Conservation (phyloP, 2,888 invertebrate species). For the Dendrolimus houi region DNA sequence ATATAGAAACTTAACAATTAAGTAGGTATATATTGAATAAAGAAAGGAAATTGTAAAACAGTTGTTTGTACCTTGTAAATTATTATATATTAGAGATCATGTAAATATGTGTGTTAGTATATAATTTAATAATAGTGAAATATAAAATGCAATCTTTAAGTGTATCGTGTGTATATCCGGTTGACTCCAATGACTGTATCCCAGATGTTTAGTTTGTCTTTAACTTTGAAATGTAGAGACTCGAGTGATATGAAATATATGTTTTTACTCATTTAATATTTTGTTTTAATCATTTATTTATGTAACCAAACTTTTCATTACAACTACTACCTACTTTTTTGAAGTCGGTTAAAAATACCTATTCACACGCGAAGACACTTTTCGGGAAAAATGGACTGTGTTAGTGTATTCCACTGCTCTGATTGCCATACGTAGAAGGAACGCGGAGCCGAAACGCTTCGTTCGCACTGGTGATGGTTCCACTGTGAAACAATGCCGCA, state of each 20-base stretch:
- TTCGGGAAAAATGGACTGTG: too few relatives aligned
- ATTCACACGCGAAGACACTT: too few relatives aligned
- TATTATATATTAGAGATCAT: constrained; percentile 8
- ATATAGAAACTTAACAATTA: too few relatives aligned
- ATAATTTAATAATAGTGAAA: constrained; percentile 8
- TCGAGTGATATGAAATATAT: constrained; percentile 73
- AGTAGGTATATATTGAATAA: too few relatives aligned
- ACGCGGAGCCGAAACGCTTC: too few relatives aligned
- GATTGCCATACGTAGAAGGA: too few relatives aligned
- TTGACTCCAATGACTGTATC: constrained; percentile 19
- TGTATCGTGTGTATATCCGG: constrained; percentile 52
- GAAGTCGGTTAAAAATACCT: too few relatives aligned
- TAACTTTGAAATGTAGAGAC: constrained; percentile 5
- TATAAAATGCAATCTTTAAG: constrained; percentile 24
- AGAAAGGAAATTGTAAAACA: background rate
- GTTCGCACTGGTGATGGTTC: too few relatives aligned
- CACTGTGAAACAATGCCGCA: too few relatives aligned
- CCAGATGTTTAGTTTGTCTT: constrained; percentile 17
- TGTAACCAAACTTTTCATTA: too few relatives aligned
- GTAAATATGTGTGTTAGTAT: constrained; percentile 36
- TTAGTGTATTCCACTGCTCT: too few relatives aligned
- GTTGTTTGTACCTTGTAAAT: constrained; percentile 3
- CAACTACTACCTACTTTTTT: too few relatives aligned
- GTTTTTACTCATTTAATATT: constrained; percentile 69
- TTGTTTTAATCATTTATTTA: constrained; percentile 23